phyloP scores from a whole-genome alignment of 2,888 invertebrate species.

The Urechis unicinctus region DNA sequence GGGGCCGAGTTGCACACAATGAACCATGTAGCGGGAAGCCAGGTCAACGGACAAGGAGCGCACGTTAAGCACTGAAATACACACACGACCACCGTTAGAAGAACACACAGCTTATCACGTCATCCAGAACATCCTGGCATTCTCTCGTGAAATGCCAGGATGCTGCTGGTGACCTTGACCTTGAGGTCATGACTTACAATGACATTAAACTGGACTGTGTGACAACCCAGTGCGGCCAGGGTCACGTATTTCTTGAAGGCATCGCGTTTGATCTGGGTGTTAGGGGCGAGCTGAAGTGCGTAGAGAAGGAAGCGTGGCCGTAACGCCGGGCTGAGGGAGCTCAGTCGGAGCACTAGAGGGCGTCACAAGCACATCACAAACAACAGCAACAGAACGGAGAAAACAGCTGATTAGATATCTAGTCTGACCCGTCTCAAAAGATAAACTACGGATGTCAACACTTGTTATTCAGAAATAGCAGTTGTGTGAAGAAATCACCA shows the following conservation, averaged over 20 bases:
- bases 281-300: conserved; percentile 75
- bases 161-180: too few species aligned
- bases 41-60: conserved; percentile 57
- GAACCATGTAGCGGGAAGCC: conserved; percentile 70
- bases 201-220: too few species aligned
- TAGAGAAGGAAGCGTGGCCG: conserved; percentile 73
- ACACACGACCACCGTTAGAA: background rate
- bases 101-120: background rate
- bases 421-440: too few species aligned
- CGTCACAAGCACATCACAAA: too few species aligned
- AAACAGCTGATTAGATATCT: too few species aligned
- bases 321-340: conserved; percentile 57
- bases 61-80: conserved; percentile 41
- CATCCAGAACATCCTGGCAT: too few species aligned
- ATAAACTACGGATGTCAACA: too few species aligned
- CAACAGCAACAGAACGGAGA: conserved; percentile 3
- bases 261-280: conserved; percentile 52
- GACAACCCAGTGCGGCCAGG: too few species aligned
- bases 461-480: too few species aligned
- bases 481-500: too few species aligned
- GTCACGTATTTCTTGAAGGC: conserved; percentile 18
- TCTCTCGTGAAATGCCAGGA: too few species aligned
- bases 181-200: too few species aligned
- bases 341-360: conserved; percentile 39
- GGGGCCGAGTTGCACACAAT: conserved; percentile 80